Base-by-base conservation (phyloP, 2,113 vertebrate genomes). In the Ictalurus furcatus region DNA sequence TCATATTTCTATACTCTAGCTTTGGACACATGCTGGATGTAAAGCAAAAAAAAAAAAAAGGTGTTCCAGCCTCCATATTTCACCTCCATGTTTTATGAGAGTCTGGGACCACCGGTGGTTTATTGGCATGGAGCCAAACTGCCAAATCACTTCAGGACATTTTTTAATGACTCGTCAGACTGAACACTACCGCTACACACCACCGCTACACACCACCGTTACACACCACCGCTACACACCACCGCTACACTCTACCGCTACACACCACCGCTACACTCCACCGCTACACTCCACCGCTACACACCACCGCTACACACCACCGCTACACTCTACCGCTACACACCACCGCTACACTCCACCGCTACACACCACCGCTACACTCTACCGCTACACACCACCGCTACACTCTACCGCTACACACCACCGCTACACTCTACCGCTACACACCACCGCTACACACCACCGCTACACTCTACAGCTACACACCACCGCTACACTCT, bases 51-150 rank as follows among this genome's bases (percentile, higher is more conserved):
- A 48, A 44, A 44, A 44, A 48, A 25, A 52, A 56, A 80, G 19
- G 7, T 4, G 48, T 61, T 82, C 19, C 54, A 82, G 56, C n/a
- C 80, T 58, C 80, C 56, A 83, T 61, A 83, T 83, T 83, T 83
- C 56, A 83, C 54, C 56, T 83, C 80, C 7, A 25, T 23, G 19
- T 83, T 83, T 83, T 83, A 83, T 83, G 80, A 83, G 56, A 23
- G 56, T 61, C 80, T 83, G 56, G 5, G 80, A 83, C 80, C 80
- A 61, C 80, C n/a, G 56, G 30, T 37, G 80, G 30, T 12, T 25
- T 13, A 4, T 1, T 83, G 80, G 80, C 56, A 0, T 61, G 30
- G 9, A 37, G 40, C 56, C 80, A 61, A 59, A 34, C 56, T 23
- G 30, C 56, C 19, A 59, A 23, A 83, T 61, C 56, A 59, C 80